phyloP scores from a whole-genome alignment of 1,140 invertebrate genomes.

The Popillia japonica region DNA sequence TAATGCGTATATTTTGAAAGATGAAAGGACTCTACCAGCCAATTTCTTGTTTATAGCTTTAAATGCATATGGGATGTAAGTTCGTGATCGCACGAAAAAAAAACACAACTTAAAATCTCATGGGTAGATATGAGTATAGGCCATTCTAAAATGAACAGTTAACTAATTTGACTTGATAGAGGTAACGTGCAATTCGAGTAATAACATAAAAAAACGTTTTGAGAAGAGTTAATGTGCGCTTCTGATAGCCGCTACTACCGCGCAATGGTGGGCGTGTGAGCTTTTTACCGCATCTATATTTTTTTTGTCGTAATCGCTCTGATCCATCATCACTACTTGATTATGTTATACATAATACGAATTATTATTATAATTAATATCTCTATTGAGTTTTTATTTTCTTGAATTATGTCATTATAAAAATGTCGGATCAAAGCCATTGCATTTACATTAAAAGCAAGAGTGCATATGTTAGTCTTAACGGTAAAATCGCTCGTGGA shows the following conservation, averaged over 20 bases:
- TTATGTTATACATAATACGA: neutral
- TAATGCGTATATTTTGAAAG: neutral
- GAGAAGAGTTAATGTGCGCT: neutral
- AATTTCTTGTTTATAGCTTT: neutral
- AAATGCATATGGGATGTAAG: neutral
- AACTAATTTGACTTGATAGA: constrained; percentile 11
- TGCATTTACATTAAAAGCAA: neutral
- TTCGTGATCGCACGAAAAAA: constrained; percentile 1
- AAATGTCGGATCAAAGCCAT: too few relatives aligned
- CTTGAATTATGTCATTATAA: neutral
- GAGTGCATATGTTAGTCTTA: neutral
- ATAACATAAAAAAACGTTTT: neutral
- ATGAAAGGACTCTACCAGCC: neutral
- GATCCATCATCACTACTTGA: neutral
- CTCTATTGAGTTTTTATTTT: too few relatives aligned
- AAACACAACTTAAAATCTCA: neutral
- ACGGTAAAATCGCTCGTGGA: neutral
- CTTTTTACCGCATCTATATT: neutral
- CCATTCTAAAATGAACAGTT: constrained; percentile 18
- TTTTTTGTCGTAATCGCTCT: neutral
- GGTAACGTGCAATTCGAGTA: neutral
- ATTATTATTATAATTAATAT: too few relatives aligned
- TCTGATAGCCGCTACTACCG: neutral
- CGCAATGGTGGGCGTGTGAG: neutral
- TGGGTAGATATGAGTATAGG: neutral